Evolutionary conservation across 2,797 vertebrate species (phyloP).

Genomic region (Rhabdomys pumilio): DNA sequence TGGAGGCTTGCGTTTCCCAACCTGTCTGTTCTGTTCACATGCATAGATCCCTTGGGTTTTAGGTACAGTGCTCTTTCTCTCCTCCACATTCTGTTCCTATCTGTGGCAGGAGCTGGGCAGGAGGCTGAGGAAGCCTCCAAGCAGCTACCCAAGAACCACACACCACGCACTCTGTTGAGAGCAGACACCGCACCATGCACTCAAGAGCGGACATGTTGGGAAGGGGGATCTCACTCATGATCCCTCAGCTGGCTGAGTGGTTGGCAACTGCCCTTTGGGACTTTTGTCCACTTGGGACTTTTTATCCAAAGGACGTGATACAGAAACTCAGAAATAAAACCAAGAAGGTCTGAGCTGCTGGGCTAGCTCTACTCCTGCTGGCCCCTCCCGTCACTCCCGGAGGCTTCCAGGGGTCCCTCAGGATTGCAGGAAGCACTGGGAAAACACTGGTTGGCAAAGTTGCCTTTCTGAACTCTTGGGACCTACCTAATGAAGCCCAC

Average conservation of each 20-base stretch:
- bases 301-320: not conserved
- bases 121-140: not conserved
- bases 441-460: not conserved
- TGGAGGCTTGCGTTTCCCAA: not conserved
- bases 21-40: not conserved
- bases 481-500: not conserved
- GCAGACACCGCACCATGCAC: not conserved
- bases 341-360: not conserved
- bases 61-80: not conserved
- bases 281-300: not conserved
- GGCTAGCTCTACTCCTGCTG: not conserved
- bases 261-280: not conserved
- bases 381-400: not conserved
- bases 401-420: not conserved
- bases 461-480: conserved; percentile 23
- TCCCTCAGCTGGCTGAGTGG: not conserved
- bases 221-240: not conserved
- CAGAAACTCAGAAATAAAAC: conserved; percentile 28
- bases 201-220: not conserved
- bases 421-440: not conserved
- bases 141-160: not conserved
- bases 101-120: not conserved
- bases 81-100: not conserved
- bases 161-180: no score
- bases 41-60: not conserved